Evolutionary conservation across 2,797 vertebrate species (phyloP).

Genomic region (Allochrocebus solatus): DNA sequence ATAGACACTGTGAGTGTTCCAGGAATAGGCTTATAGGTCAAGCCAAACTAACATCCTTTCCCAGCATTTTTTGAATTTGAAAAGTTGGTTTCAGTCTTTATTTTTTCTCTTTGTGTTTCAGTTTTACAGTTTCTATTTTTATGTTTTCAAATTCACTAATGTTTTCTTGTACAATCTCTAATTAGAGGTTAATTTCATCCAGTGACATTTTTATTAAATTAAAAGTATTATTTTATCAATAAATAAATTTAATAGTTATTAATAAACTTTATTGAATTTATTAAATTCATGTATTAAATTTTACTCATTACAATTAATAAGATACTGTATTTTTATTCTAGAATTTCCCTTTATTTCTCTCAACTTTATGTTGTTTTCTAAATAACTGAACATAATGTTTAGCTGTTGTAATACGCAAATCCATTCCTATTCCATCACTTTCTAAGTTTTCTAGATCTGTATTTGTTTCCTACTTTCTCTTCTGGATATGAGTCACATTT

Average conservation of each 20-base stretch:
- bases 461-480: not conserved
- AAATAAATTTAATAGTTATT: too few relatives aligned
- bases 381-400: not conserved
- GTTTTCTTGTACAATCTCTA: not conserved
- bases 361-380: not conserved
- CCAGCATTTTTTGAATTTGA: not conserved
- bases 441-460: not conserved
- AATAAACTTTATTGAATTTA: too few relatives aligned
- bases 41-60: not conserved
- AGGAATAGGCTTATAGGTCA: not conserved
- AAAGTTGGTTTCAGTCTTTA: not conserved
- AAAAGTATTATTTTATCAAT: too few relatives aligned
- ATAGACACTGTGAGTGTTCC: not conserved
- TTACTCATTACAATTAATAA: not conserved
- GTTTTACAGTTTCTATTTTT: not conserved
- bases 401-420: not conserved
- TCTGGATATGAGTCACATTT: not conserved
- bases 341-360: not conserved
- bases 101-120: not conserved
- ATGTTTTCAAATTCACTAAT: not conserved
- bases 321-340: not conserved
- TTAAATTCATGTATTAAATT: too few relatives aligned
- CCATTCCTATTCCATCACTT: not conserved
- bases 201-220: not conserved
- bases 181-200: not conserved